Base-by-base conservation (phyloP, 2,797 vertebrate species). In the Eurystomus glaucurus region DNA sequence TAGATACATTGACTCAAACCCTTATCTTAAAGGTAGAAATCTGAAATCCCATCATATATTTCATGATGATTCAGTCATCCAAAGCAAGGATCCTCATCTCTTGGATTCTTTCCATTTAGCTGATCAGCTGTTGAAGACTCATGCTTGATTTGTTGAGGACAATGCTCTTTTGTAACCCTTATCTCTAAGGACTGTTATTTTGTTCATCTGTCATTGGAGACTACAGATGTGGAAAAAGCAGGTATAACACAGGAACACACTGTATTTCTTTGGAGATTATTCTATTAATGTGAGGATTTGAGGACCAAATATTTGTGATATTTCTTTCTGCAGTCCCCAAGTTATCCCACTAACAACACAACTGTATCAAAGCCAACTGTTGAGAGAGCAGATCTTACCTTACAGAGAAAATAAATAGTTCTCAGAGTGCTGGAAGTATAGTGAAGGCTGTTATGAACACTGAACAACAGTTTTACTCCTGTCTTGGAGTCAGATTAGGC, bases 141-240 rank as follows among this genome's bases (percentile, higher is more conserved):
- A 81, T 64, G 22, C n/a, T 68, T 31, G 11, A 8, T 51, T 75
- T 78, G 29, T 31, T 75, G 43, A 79, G 33, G 22, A 70, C 78
- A 82, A 25, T 11, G 18, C 3, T 52, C 4, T 64, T 78, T 54
- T 51, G 14, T 37, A 81, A 82, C 14, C 20, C 50, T 76, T 3
- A 58, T 15, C 14, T 82, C 11, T 11, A 31, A 78, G 7, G 22
- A 58, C 50, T 26, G 18, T 9, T 16, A 71, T 33, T 76, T 76
- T 66, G 10, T 7, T 2, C 19, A 20, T 33, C 35, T 68, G 22
- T 17, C 19, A 5, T 17, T 75, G 29, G 20, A 70, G 18, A 66
- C 33, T 20, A n/a, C 7, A 77, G 74, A 65, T 0, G 0, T 33
- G 13, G 64, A 80, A 62, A 20, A 37, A 37, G 11, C 1, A 51